Evolutionary conservation across 1,140 invertebrate genomes (phyloP).

Genomic region (Zaprionus capensis): DNA sequence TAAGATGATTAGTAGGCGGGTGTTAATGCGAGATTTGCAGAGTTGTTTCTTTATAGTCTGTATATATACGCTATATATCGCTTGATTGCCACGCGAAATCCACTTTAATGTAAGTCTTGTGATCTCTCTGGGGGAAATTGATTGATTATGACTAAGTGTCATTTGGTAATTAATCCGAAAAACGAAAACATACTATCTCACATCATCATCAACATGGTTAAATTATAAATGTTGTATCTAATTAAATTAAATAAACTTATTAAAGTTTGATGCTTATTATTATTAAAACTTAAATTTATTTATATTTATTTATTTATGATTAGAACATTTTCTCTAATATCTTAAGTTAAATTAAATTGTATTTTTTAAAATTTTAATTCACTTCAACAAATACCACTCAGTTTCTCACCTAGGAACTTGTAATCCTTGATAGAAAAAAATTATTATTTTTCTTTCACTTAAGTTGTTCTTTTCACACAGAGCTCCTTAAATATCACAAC

Average conservation of each 20-base stretch:
- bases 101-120: slow-evolving; percentile 64
- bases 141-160: slow-evolving; percentile 29
- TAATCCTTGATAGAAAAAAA: neutral
- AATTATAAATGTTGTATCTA: neutral
- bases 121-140: slow-evolving; percentile 37
- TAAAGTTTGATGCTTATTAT: neutral
- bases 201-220: neutral
- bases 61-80: neutral
- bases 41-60: slow-evolving; percentile 31
- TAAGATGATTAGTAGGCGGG: slow-evolving; percentile 68
- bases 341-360: no score
- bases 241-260: neutral
- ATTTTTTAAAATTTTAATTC: neutral
- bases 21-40: slow-evolving; percentile 69
- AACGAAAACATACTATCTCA: neutral
- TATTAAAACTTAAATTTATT: neutral
- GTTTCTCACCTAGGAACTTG: neutral
- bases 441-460: neutral
- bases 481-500: slow-evolving; percentile 35
- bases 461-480: slow-evolving; percentile 5
- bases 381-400: neutral
- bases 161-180: neutral
- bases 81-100: slow-evolving; percentile 32
- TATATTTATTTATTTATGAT: neutral
- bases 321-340: neutral